Percentiles rank a stretch among this genome's conserved stretches.
Evolutionary conservation across 1,140 invertebrate species (phyloP).

Genomic region (Ips typographus): DNA sequence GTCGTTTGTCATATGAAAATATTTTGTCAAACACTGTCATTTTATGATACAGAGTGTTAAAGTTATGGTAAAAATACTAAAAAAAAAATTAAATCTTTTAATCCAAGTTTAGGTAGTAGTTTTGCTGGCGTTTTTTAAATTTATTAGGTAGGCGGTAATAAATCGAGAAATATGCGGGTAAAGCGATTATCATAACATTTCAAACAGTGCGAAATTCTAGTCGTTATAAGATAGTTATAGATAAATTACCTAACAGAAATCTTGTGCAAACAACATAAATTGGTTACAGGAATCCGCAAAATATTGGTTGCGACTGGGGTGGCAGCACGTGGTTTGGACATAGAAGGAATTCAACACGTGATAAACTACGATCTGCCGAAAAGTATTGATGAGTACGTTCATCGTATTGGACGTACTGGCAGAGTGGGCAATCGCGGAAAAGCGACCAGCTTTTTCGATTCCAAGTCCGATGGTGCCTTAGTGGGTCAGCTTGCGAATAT

Average conservation of each 20-base stretch:
- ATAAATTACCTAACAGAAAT: no score
- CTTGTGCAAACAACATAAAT: background rate
- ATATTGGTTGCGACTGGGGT: conserved; percentile 93
- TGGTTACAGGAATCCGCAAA: conserved; percentile 57
- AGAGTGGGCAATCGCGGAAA: conserved; percentile 88
- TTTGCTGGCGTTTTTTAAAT: no score
- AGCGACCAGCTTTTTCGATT: conserved; percentile 86
- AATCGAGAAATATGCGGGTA: no score
- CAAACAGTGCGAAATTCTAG: background rate
- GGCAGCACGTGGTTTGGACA: conserved; percentile 77
- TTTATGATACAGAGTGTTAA: no score
- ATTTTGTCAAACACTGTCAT: no score
- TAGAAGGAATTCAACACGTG: conserved; percentile 67
- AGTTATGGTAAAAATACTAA: no score
- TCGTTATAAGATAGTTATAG: background rate
- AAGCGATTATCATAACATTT: no score
- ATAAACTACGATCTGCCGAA: conserved; percentile 92
- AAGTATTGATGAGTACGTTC: conserved; percentile 90
- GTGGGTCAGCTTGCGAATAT: conserved; percentile 70
- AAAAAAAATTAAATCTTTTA: no score
- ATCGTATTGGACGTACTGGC: conserved; percentile 93
- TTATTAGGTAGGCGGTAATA: no score
- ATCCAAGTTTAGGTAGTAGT: no score
- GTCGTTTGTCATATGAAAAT: no score
- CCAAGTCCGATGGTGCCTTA: conserved; percentile 60